Evolutionary conservation across 2,797 vertebrate species (phyloP).

Genomic region (Acanthopagrus latus): DNA sequence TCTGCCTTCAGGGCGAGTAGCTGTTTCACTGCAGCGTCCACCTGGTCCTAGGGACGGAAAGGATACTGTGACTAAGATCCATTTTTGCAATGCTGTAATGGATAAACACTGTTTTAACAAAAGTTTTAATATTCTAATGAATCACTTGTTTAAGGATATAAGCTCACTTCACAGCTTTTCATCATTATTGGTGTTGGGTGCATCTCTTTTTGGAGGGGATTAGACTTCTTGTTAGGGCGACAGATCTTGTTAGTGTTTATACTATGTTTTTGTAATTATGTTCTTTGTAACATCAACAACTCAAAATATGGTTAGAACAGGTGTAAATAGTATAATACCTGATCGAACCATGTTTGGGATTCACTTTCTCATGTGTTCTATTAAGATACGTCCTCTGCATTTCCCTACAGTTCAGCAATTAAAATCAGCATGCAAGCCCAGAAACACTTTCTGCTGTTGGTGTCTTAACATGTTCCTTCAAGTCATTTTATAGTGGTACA

Average conservation of each 20-base stretch:
- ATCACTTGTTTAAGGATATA: not conserved
- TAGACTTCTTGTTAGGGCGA: not conserved
- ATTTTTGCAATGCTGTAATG: not conserved
- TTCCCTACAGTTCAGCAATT: not conserved
- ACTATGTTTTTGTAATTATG: not conserved
- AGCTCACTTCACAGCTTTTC: not conserved
- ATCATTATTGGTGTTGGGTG: not conserved
- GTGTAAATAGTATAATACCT: not conserved
- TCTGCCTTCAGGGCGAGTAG: slow-evolving; percentile 89
- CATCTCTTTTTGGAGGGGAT: not conserved
- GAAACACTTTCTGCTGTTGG: not conserved
- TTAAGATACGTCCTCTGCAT: not conserved
- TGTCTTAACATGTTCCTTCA: not conserved
- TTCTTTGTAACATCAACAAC: no score
- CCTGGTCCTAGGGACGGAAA: slow-evolving; percentile 80
- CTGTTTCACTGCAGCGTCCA: slow-evolving; percentile 87
- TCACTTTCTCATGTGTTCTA: not conserved
- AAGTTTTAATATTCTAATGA: not conserved
- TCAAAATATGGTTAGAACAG: no score
- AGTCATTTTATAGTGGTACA: no score
- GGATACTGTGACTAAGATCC: not conserved
- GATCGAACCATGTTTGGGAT: not conserved
- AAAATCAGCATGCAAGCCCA: not conserved
- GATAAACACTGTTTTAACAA: not conserved
- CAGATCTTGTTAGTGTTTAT: not conserved